Conservation (phyloP, 2,113 vertebrate genomes). For the Eretmochelys imbricata region DNA sequence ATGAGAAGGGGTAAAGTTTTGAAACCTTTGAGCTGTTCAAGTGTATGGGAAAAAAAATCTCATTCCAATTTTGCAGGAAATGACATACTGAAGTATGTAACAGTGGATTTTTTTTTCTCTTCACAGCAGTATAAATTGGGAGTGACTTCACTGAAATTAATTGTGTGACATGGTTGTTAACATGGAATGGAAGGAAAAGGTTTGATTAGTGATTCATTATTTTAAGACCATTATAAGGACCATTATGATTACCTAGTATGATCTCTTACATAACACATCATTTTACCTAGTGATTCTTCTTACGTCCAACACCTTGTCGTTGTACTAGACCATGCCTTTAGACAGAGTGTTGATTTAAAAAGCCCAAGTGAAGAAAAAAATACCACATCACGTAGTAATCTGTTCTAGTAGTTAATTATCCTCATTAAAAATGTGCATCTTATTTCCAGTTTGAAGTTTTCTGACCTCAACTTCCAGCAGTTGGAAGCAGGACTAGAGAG, state of each 20-base stretch:
- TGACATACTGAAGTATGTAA: not conserved
- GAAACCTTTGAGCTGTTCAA: not conserved
- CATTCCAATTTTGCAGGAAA: not conserved
- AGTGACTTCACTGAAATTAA: not conserved
- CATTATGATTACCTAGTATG: not conserved
- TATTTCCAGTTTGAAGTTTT: not conserved
- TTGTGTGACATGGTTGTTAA: not conserved
- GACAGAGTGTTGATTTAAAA: not conserved
- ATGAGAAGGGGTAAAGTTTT: not conserved
- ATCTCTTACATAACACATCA: not conserved
- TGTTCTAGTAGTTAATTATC: not conserved
- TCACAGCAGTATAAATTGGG: not conserved
- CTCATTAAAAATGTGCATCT: not conserved
- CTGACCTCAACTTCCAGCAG: not conserved
- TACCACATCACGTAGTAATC: not conserved
- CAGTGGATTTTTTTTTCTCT: not conserved
- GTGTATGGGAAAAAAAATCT: not conserved
- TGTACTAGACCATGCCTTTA: not conserved
- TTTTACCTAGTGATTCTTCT: not conserved
- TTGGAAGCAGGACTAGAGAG: not conserved
- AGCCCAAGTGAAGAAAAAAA: not conserved
- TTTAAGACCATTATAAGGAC: not conserved
- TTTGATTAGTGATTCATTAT: not conserved
- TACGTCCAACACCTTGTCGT: fast-evolving
- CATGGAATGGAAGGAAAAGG: not conserved